Percentiles rank a stretch among this genome's conserved stretches.
phyloP scores from a whole-genome alignment of 2,888 invertebrate species.

The Venusia cambrica region DNA sequence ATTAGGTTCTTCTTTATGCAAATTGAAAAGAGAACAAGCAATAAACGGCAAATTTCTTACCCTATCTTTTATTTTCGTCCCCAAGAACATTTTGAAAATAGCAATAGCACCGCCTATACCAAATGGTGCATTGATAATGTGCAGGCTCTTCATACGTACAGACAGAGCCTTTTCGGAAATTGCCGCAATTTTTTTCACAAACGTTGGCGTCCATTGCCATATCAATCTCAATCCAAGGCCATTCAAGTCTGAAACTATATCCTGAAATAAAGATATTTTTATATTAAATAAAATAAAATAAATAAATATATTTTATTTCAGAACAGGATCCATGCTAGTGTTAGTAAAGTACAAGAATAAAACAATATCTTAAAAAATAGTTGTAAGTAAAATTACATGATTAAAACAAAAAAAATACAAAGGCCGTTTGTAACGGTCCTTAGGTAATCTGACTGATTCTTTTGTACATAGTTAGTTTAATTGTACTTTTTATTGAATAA shows the following conservation, averaged over 20 bases:
- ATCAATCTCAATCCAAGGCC: conserved; percentile 15
- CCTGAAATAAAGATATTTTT: conserved; percentile 19
- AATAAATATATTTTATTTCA: not conserved
- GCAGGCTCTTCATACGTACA: conserved; percentile 27
- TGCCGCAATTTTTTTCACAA: conserved; percentile 20
- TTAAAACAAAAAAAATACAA: too few species aligned
- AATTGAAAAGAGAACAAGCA: conserved; percentile 1
- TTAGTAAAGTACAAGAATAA: too few species aligned
- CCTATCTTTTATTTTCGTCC: conserved; percentile 23
- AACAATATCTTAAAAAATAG: too few species aligned
- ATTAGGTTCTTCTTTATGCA: too few species aligned
- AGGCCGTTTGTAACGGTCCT: too few species aligned
- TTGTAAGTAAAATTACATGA: too few species aligned
- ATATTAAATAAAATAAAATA: not conserved
- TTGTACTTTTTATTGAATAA: too few species aligned
- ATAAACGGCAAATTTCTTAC: conserved; percentile 14
- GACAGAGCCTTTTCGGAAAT: conserved; percentile 26
- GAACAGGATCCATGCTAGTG: too few species aligned
- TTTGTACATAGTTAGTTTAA: too few species aligned
- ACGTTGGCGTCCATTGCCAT: conserved; percentile 28
- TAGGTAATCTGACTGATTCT: too few species aligned
- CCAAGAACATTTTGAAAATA: conserved; percentile 28
- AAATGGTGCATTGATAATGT: conserved; percentile 22
- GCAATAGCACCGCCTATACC: conserved; percentile 18
- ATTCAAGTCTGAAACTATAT: conserved; percentile 15